phyloP scores from a whole-genome alignment of 2,113 vertebrate species.

The western clawed frog (Xenopus tropicalis) region UCB_Xtro_10.0 CM004443.2:149610001-149610500 shows the following conservation, averaged over 20 bases:
- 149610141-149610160: constrained; percentile 23
- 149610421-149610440: constrained; percentile 83
- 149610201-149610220: constrained; percentile 47
- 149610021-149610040: no score
- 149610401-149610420: constrained; percentile 99
- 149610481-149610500: constrained; percentile 76
- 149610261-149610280: constrained; percentile 67
- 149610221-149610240: constrained; percentile 36
- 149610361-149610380: constrained; percentile 99
- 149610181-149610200: constrained; percentile 47
- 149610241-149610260: constrained; percentile 45
- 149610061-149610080: no score
- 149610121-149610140: no score
- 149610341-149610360: constrained; percentile 99
- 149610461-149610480: constrained; percentile 96
- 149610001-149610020: no score
- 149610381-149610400: constrained; percentile 99
- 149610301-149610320: constrained; percentile 87
- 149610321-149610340: constrained; percentile 99
- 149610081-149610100: no score
- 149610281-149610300: constrained; percentile 83
- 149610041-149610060: no score
- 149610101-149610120: no score
- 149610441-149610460: constrained; percentile 86
- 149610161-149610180: constrained; percentile 50